Evolutionary conservation across 2,888 invertebrate genomes (phyloP).

Genomic region (Volucella bombylans): DNA sequence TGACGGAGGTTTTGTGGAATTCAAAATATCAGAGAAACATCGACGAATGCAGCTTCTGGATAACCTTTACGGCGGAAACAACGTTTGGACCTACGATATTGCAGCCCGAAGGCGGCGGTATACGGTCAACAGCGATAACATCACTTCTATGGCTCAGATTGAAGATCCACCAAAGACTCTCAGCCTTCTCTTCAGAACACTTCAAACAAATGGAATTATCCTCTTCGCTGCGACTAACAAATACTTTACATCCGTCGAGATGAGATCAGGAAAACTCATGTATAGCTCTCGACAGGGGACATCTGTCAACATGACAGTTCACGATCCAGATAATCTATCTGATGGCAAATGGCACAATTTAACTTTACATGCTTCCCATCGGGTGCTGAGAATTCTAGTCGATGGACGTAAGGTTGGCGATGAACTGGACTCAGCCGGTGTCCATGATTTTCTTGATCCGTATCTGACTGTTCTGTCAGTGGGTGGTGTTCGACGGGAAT

Average conservation of each 20-base stretch:
- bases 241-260: slow-evolving; percentile 92
- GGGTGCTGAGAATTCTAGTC: slow-evolving; percentile 88
- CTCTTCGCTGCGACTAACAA: slow-evolving; percentile 93
- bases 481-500: slow-evolving; percentile 88
- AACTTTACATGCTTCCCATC: slow-evolving; percentile 88
- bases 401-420: slow-evolving; percentile 90
- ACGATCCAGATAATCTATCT: slow-evolving; percentile 85
- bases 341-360: slow-evolving; percentile 96
- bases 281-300: slow-evolving; percentile 91
- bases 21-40: slow-evolving; percentile 91
- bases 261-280: slow-evolving; percentile 89
- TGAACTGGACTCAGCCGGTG: slow-evolving; percentile 92
- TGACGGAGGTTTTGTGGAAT: slow-evolving; percentile 90
- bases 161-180: slow-evolving; percentile 87
- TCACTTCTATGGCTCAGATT: slow-evolving; percentile 78
- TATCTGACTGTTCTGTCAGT: slow-evolving; percentile 91
- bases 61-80: slow-evolving; percentile 88
- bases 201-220: slow-evolving; percentile 90
- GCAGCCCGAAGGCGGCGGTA: slow-evolving; percentile 80
- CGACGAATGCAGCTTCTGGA: slow-evolving; percentile 93
- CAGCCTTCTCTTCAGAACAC: slow-evolving; percentile 91
- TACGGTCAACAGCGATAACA: slow-evolving; percentile 79
- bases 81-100: slow-evolving; percentile 85
- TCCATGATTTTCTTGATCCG: slow-evolving; percentile 96
- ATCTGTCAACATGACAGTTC: slow-evolving; percentile 91